Evolutionary conservation across 2,113 vertebrate genomes (phyloP).

Genomic region (Ceyx melanurus): DNA sequence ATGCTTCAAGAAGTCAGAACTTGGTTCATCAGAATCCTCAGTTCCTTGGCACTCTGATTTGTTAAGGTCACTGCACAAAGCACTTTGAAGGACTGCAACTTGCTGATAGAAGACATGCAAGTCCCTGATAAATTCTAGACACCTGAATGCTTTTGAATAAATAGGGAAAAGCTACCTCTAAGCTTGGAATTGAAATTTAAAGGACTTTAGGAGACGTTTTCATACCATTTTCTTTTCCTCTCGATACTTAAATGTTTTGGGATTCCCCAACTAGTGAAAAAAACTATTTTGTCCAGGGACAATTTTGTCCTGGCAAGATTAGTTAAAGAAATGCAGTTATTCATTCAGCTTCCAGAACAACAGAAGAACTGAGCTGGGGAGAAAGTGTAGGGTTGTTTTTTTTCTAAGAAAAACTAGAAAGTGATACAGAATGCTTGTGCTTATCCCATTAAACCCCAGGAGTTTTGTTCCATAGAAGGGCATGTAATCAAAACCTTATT

Average conservation of each 20-base stretch:
- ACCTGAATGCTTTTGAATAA: slow-evolving; percentile 51
- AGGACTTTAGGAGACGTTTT: background rate
- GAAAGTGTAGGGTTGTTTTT: background rate
- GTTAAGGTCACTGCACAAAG: slow-evolving; percentile 16
- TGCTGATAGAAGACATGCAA: background rate
- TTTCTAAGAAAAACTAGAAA: background rate
- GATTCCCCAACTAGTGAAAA: background rate
- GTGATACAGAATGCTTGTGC: background rate
- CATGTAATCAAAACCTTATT: background rate
- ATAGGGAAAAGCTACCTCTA: slow-evolving; percentile 44
- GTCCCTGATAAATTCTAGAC: background rate
- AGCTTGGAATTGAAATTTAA: slow-evolving; percentile 9
- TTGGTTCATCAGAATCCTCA: background rate
- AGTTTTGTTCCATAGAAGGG: fast-evolving
- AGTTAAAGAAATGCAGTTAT: background rate
- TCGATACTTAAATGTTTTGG: background rate
- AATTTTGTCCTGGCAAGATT: background rate
- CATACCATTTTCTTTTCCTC: background rate
- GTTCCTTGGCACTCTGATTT: background rate
- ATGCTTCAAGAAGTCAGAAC: background rate
- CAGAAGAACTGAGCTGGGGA: background rate
- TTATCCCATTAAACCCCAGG: background rate
- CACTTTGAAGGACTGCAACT: slow-evolving; percentile 1
- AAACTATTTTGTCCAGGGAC: background rate
- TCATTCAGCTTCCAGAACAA: background rate